Evolutionary conservation across 2,113 vertebrate species (phyloP).

Genomic region (Colistium nudipinnis): DNA sequence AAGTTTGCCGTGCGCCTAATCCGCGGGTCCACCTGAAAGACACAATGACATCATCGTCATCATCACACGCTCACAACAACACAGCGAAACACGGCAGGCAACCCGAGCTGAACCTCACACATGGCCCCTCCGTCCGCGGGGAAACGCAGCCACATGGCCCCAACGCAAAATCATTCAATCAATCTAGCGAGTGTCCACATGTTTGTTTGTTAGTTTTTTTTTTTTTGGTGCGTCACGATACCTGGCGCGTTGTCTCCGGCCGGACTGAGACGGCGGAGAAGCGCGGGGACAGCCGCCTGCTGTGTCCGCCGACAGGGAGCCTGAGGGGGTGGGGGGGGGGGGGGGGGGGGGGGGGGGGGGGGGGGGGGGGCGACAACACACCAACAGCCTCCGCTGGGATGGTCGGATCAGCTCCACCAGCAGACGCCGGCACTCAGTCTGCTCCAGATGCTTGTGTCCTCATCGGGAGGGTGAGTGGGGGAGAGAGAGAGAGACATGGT

Average conservation of each 20-base stretch:
- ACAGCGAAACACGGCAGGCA: slow-evolving; percentile 17
- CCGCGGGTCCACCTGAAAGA: slow-evolving; percentile 42
- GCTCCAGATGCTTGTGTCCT: slow-evolving; percentile 47
- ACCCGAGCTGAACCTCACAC: slow-evolving; percentile 23
- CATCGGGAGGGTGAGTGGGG: not conserved
- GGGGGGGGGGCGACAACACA: not conserved
- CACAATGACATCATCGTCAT: slow-evolving; percentile 77
- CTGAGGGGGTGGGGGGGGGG: not conserved
- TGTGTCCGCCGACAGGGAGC: slow-evolving; percentile 17
- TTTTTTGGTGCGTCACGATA: slow-evolving; percentile 67
- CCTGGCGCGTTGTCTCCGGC: slow-evolving; percentile 53
- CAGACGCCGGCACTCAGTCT: slow-evolving; percentile 30
- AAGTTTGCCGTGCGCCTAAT: slow-evolving; percentile 36
- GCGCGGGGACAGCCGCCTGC: slow-evolving; percentile 38
- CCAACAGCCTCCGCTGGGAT: slow-evolving; percentile 40
- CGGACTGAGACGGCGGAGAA: slow-evolving; percentile 27
- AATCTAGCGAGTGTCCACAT: slow-evolving; percentile 35
- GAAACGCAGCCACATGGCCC: slow-evolving; percentile 26
- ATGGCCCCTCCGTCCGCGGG: not conserved
- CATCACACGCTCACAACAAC: slow-evolving; percentile 41
- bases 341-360: not conserved
- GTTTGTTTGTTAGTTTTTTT: too few relatives aligned
- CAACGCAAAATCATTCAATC: not conserved
- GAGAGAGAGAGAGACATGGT: slow-evolving; percentile 10
- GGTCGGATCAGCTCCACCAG: slow-evolving; percentile 43